Evolutionary conservation across 2,888 invertebrate species (phyloP).

Genomic region (Lycophotia porphyrea): DNA sequence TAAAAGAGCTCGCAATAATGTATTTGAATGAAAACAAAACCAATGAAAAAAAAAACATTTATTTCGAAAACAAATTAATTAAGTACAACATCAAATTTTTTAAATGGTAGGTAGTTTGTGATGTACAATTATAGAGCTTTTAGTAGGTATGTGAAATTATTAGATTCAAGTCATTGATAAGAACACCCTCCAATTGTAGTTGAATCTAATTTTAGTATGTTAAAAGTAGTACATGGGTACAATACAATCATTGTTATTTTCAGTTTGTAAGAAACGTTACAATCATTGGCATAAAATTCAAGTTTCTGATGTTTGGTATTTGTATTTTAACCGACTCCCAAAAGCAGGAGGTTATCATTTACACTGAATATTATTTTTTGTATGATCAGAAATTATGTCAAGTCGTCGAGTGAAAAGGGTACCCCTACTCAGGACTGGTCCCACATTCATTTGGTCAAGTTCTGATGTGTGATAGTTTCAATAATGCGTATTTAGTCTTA

Average conservation of each 20-base stretch:
- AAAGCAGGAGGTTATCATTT: background rate
- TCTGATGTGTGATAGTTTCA: background rate
- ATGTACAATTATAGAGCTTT: background rate
- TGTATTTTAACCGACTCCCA: background rate
- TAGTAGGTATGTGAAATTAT: constrained; percentile 4
- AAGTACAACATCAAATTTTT: constrained; percentile 70
- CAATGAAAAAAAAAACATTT: constrained; percentile 70
- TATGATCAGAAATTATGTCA: background rate
- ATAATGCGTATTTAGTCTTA: background rate
- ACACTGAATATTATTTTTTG: background rate
- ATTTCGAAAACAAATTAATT: constrained; percentile 70
- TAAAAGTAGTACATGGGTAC: background rate
- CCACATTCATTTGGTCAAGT: constrained; percentile 3
- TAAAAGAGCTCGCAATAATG: background rate
- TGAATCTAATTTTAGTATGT: too few species aligned
- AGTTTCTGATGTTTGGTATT: background rate
- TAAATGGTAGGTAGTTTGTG: constrained; percentile 26
- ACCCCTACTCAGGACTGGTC: background rate
- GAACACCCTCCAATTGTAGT: background rate
- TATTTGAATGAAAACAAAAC: constrained; percentile 57
- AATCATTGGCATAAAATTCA: background rate
- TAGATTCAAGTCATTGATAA: constrained; percentile 27
- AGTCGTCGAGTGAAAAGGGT: background rate
- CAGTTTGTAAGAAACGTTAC: background rate
- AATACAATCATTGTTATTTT: too few species aligned